These are phyloP conservation scores for Phyllotreta striolata DNA, from an alignment of 2,888 invertebrate species.

Conservation along the genomic window DNA sequence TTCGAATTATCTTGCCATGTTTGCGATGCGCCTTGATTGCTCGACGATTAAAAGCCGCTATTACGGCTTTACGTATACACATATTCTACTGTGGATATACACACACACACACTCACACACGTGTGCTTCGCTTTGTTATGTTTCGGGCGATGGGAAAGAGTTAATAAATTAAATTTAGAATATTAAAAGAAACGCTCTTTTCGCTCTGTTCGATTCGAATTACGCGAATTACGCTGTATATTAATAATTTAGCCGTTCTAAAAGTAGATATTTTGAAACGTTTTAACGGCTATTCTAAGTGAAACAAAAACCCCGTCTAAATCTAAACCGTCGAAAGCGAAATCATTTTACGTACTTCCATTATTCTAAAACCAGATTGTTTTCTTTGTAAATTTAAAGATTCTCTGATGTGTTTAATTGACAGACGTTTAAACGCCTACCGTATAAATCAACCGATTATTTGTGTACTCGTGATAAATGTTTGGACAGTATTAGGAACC, in stretches of 20 bases:
- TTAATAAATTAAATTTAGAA: too few species aligned
- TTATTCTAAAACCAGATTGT: constrained; percentile 25
- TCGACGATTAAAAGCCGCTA: constrained; percentile 18
- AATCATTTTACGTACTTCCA: constrained; percentile 14
- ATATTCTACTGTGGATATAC: not conserved
- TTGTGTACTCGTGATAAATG: constrained; percentile 21
- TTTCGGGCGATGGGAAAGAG: not conserved
- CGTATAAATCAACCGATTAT: constrained; percentile 19
- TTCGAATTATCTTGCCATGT: constrained; percentile 10
- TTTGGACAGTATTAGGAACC: constrained; percentile 16
- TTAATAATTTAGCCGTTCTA: too few species aligned
- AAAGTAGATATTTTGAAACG: too few species aligned
- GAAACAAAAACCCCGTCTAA: constrained; percentile 1
- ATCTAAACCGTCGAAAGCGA: constrained; percentile 10
- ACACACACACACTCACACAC: not conserved
- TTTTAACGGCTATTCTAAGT: constrained; percentile 13
- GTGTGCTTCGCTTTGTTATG: constrained; percentile 16
- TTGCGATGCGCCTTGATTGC: not conserved
- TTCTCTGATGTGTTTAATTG: constrained; percentile 26
- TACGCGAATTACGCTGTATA: too few species aligned
- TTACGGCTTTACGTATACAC: constrained; percentile 6
- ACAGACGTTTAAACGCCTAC: constrained; percentile 25
- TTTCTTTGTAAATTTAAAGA: constrained; percentile 24
- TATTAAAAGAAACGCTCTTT: too few species aligned
- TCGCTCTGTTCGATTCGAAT: too few species aligned